These are phyloP conservation scores for Eupristina koningsbergeri DNA, from an alignment of 1,140 invertebrate genomes.

Conservation along the genomic window DNA sequence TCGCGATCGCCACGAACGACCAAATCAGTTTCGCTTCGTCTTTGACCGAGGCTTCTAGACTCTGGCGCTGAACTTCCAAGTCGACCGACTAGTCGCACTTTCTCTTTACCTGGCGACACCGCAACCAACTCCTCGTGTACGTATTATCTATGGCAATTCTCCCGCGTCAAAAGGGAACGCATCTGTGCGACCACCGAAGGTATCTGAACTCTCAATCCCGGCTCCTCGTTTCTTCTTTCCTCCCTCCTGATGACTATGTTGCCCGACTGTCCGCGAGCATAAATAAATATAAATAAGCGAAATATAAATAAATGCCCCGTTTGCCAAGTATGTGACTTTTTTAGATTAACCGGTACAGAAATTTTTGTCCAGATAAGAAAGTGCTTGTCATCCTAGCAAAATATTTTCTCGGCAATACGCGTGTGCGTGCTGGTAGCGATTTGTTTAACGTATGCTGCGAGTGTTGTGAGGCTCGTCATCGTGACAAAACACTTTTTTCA, in stretches of 20 bases:
- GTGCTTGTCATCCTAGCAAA: background rate
- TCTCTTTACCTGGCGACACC: too few relatives aligned
- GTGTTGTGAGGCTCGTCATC: constrained; percentile 17
- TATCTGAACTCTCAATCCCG: too few relatives aligned
- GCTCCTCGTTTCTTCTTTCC: background rate
- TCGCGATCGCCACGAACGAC: background rate
- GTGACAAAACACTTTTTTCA: constrained; percentile 48
- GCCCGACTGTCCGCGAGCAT: too few relatives aligned
- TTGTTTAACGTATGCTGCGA: constrained; percentile 7
- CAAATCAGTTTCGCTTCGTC: background rate
- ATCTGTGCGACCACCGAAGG: too few relatives aligned
- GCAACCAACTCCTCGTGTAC: too few relatives aligned
- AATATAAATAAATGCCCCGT: background rate
- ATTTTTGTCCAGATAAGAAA: background rate
- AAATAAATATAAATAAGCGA: background rate
- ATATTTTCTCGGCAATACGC: background rate
- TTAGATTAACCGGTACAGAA: background rate
- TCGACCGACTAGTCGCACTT: too few relatives aligned
- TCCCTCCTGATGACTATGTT: background rate
- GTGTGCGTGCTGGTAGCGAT: background rate
- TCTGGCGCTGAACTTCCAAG: background rate
- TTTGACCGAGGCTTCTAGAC: background rate
- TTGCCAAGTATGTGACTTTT: background rate
- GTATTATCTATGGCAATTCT: too few relatives aligned
- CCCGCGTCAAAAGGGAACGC: too few relatives aligned